Base-by-base conservation (phyloP, 2,888 invertebrate genomes). In the Ophraella communa region DNA sequence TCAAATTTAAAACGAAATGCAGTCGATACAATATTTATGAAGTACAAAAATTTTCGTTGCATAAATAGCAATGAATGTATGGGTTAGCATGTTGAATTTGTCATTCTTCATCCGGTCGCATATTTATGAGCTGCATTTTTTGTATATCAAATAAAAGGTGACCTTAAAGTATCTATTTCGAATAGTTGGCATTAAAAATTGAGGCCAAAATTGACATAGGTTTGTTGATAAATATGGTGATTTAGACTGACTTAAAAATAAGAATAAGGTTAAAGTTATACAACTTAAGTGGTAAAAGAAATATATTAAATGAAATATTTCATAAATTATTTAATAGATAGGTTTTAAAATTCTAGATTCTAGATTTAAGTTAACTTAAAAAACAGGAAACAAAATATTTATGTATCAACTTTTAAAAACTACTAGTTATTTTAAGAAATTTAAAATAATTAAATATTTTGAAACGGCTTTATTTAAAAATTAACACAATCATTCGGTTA, bases 71-170 rank as follows among this genome's bases (percentile, higher is more conserved):
- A 56, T 63, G 65, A 67, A 67, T 67, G 65, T 70, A 71, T 67
- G 62, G 65, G 64, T 70, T 71, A 64, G 63, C 69, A 70, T 70
- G 63, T 64, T 64, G 45, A 57, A 66, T 67, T 69, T 70, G 61
- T 65, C 49, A 63, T 64, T 68, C 51, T 47, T 55, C 66, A 66
- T 71, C 69, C 69, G 57, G 66, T 17, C 45, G 56, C 54, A 53
- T 44, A 52, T 58, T 33, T 30, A 64, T 51, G 56, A 62, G 47
- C 35, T 35, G 53, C 42, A 23, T 45, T 45, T 54, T 57, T 55
- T 44, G 55, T 55, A 24, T 42, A 44, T 55, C 55, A 44, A 55
- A 55, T 55, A 55, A 55, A 55, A 55, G 55, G 55, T 55, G 44
- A 55, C 55, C 55, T 55, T 44, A 18, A 24, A 3, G 14, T 27